Percentiles rank a stretch among this genome's conserved stretches.
These are phyloP conservation scores for Callopanchax toddi DNA, from an alignment of 2,113 vertebrate species.

Conservation along the genomic window DNA sequence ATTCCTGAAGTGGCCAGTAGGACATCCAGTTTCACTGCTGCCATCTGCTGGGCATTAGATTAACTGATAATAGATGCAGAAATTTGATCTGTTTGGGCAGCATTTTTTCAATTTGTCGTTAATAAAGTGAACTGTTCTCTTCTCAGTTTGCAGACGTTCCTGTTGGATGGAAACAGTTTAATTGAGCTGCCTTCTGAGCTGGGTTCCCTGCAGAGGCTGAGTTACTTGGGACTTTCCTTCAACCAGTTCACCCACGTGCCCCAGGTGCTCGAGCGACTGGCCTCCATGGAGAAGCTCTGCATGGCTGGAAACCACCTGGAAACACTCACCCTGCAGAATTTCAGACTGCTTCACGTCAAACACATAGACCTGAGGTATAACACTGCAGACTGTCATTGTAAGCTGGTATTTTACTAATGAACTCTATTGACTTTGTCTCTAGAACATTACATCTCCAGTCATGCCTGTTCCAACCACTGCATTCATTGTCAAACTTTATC, in stretches of 20 bases:
- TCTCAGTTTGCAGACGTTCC: slow-evolving; percentile 92
- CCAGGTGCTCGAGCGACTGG: slow-evolving; percentile 88
- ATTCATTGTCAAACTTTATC: slow-evolving; percentile 16
- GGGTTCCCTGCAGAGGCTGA: slow-evolving; percentile 88
- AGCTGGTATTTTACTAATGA: neutral
- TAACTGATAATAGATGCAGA: neutral
- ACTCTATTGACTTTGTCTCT: neutral
- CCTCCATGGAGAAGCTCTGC: slow-evolving; percentile 92
- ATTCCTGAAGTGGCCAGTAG: slow-evolving; percentile 67
- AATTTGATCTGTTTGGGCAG: neutral
- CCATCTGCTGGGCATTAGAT: slow-evolving; percentile 60
- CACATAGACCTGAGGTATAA: slow-evolving; percentile 92
- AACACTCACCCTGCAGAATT: slow-evolving; percentile 83
- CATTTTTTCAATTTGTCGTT: neutral
- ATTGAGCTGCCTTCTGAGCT: slow-evolving; percentile 87
- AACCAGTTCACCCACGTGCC: slow-evolving; percentile 92
- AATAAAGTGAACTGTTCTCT: neutral
- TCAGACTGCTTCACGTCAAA: slow-evolving; percentile 90
- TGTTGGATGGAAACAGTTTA: slow-evolving; percentile 96
- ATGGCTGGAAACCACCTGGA: slow-evolving; percentile 94
- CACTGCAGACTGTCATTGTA: neutral
- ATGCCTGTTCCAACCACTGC: neutral
- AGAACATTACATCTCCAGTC: neutral
- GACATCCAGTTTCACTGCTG: slow-evolving; percentile 40
- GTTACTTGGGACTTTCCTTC: slow-evolving; percentile 94